Conservation (phyloP, 2,888 invertebrate genomes). For the Rhabditophanes sp. region DNA sequence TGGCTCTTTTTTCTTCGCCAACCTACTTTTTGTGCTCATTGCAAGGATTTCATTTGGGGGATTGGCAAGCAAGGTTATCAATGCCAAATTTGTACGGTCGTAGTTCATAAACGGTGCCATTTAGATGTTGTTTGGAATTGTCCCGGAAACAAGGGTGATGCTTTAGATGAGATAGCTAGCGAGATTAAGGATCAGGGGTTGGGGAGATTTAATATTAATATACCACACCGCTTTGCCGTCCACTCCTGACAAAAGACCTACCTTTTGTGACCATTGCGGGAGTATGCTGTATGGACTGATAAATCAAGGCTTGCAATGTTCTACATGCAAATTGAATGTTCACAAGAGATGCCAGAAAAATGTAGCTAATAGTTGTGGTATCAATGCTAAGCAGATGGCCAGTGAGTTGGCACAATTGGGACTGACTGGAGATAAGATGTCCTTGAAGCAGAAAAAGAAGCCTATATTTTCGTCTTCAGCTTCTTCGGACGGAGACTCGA, state of each 20-base stretch:
- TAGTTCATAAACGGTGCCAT: conserved; percentile 97
- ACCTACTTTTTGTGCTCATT: conserved; percentile 98
- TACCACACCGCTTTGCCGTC: conserved; percentile 80
- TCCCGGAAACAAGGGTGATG: conserved; percentile 81
- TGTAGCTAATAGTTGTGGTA: conserved; percentile 97
- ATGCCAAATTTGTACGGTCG: conserved; percentile 77
- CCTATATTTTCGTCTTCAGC: too few relatives aligned
- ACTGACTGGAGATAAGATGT: conserved; percentile 71
- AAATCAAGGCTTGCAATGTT: conserved; percentile 72
- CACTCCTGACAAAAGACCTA: conserved; percentile 93
- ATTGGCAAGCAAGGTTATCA: conserved; percentile 45
- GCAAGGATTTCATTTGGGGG: conserved; percentile 91
- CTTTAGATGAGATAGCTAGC: too few relatives aligned
- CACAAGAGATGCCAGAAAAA: conserved; percentile 92
- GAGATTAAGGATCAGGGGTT: too few relatives aligned
- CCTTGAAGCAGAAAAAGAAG: conserved; percentile 48
- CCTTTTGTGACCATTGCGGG: conserved; percentile 98
- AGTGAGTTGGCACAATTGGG: conserved; percentile 77
- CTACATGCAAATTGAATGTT: conserved; percentile 86
- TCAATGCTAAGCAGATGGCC: conserved; percentile 88
- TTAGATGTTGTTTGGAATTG: conserved; percentile 91
- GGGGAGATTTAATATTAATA: conserved; percentile 81
- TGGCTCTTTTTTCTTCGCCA: conserved; percentile 96
- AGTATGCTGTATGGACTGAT: conserved; percentile 86
- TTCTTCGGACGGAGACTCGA: too few relatives aligned